Evolutionary conservation across 2,888 invertebrate genomes (phyloP).

Genomic region (Meiosimyza decipiens): DNA sequence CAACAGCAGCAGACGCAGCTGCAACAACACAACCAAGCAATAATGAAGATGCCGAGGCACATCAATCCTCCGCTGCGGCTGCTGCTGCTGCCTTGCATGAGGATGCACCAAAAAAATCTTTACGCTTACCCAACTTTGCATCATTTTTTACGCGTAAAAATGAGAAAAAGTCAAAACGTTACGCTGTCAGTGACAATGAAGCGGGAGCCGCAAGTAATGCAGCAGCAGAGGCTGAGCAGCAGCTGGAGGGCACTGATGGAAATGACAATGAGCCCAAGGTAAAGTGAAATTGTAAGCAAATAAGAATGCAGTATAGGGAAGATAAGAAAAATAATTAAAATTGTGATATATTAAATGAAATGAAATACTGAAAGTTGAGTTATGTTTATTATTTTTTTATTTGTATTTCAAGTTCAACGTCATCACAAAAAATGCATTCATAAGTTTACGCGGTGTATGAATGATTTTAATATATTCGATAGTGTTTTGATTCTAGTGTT

Average conservation of each 20-base stretch:
- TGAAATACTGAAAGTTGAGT: no score
- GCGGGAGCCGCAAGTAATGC: slow-evolving; percentile 40
- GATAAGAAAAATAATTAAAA: background rate
- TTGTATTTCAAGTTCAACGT: background rate
- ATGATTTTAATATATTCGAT: no score
- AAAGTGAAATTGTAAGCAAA: slow-evolving; percentile 31
- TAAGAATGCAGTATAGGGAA: background rate
- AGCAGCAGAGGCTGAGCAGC: slow-evolving; percentile 48
- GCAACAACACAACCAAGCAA: slow-evolving; percentile 47
- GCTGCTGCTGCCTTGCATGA: slow-evolving; percentile 61
- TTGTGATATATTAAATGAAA: no score
- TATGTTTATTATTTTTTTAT: background rate
- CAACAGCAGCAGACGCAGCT: slow-evolving; percentile 54
- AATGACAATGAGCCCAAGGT: slow-evolving; percentile 66
- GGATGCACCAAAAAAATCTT: slow-evolving; percentile 68
- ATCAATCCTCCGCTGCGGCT: background rate
- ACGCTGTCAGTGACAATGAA: slow-evolving; percentile 37
- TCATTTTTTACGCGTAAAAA: slow-evolving; percentile 63
- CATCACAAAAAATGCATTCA: no score
- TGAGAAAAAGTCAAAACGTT: slow-evolving; percentile 52
- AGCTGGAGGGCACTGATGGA: slow-evolving; percentile 55
- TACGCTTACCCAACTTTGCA: slow-evolving; percentile 61
- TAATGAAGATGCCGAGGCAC: slow-evolving; percentile 28
- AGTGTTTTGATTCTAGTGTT: no score
- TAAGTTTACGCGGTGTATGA: no score